Conservation (phyloP, 2,113 vertebrate species). For the Todiramphus saurophagus region DNA sequence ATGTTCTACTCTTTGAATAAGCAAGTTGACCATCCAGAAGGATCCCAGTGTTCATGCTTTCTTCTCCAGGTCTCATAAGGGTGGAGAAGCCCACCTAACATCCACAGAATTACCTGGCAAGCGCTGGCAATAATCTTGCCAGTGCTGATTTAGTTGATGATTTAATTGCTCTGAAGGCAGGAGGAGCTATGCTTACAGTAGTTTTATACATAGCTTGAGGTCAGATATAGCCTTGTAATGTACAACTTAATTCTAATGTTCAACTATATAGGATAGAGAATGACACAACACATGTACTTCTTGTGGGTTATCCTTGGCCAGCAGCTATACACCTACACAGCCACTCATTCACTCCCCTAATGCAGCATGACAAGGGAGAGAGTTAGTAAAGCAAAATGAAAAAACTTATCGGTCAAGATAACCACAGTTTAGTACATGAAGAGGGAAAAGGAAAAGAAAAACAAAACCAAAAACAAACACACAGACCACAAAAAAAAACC, state of each 20-base stretch:
- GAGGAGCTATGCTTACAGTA: background rate
- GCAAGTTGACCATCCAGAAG: background rate
- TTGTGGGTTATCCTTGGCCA: background rate
- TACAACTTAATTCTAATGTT: background rate
- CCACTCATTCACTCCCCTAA: fast-evolving
- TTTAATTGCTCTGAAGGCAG: background rate
- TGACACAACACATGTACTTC: background rate
- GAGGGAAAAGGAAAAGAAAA: background rate
- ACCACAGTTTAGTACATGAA: background rate
- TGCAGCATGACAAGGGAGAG: background rate
- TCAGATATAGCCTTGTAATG: background rate
- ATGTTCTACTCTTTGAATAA: background rate
- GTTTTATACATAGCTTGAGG: background rate
- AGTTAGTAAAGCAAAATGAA: background rate
- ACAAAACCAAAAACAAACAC: background rate
- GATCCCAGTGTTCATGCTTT: background rate
- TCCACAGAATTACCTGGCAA: background rate
- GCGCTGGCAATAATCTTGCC: background rate
- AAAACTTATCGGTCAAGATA: background rate
- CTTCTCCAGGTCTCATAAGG: background rate
- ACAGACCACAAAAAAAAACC: background rate
- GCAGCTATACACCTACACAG: background rate
- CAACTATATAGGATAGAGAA: background rate
- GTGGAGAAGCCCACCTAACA: background rate
- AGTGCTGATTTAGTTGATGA: background rate